phyloP scores from a whole-genome alignment of 2,888 invertebrate genomes.

The Cheilosia soror region DNA sequence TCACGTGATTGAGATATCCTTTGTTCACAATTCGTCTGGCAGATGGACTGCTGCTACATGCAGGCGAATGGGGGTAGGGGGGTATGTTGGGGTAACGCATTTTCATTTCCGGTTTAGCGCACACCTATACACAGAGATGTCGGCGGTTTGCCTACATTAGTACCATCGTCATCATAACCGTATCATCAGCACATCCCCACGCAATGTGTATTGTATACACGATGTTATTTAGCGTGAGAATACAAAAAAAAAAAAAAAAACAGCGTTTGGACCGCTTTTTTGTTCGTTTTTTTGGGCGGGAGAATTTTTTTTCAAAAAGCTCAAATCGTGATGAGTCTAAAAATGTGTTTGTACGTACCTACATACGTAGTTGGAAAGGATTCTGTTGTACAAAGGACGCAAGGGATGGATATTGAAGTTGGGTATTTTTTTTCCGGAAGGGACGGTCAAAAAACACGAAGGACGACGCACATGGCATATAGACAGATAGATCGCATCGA shows the following conservation, averaged over 20 bases:
- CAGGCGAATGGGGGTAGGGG: no score
- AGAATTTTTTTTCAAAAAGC: conserved; percentile 73
- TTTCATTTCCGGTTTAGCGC: conserved; percentile 66
- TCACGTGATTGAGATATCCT: conserved; percentile 48
- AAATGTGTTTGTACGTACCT: conserved; percentile 57
- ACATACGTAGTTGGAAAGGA: conserved; percentile 64
- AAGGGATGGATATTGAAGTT: conserved; percentile 52
- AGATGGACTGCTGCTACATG: neutral
- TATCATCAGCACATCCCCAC: conserved; percentile 52
- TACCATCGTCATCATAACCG: conserved; percentile 48
- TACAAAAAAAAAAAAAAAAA: conserved; percentile 57
- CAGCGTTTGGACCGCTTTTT: conserved; percentile 25
- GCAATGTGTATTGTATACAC: conserved; percentile 60
- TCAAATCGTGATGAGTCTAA: conserved; percentile 75
- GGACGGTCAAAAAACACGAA: conserved; percentile 72
- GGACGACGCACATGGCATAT: conserved; percentile 72
- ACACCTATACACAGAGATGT: conserved; percentile 48
- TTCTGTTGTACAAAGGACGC: conserved; percentile 52
- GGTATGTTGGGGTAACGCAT: conserved; percentile 35
- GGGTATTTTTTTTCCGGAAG: conserved; percentile 62
- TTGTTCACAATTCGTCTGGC: conserved; percentile 2
- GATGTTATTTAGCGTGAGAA: conserved; percentile 75
- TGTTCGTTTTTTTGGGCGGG: conserved; percentile 73
- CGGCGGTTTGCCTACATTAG: conserved; percentile 48
- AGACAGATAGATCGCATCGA: conserved; percentile 70